A percentile compares a stretch with the other conserved stretches of the same genome.
phyloP scores from a whole-genome alignment of 2,113 vertebrate species.

The Otus sunia region DNA sequence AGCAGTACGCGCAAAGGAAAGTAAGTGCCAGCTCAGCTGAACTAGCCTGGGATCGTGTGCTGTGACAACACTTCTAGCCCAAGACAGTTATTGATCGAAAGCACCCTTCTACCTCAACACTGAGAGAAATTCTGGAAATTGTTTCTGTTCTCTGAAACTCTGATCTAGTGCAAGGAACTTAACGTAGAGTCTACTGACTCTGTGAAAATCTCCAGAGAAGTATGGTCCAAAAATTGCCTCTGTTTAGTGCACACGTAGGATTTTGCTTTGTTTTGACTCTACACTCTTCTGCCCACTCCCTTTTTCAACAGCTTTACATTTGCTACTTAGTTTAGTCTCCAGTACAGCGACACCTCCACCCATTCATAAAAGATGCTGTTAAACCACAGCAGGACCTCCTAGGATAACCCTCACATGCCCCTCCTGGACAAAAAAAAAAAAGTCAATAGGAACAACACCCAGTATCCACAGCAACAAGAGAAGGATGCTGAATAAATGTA shows the following conservation, averaged over 20 bases:
- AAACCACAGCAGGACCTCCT: background rate
- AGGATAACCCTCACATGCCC: background rate
- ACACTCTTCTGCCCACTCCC: background rate
- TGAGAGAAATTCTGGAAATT: background rate
- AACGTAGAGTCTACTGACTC: background rate
- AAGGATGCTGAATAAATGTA: background rate
- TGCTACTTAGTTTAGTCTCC: background rate
- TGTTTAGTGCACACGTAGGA: background rate
- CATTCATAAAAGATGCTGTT: background rate
- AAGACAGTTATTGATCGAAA: rapidly evolving
- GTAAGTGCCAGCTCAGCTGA: background rate
- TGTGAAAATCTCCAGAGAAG: background rate
- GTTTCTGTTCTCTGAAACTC: background rate
- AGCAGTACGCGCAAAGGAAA: background rate
- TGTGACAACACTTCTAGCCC: background rate
- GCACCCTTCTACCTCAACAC: background rate
- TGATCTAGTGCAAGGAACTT: background rate
- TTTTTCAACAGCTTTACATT: background rate
- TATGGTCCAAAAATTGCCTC: background rate
- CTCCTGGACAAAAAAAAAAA: background rate
- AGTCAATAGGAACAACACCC: background rate
- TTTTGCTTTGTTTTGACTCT: background rate
- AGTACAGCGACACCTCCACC: background rate
- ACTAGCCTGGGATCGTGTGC: background rate
- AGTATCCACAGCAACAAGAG: background rate